A percentile compares a stretch with the other conserved stretches of the same genome.
phyloP scores from a whole-genome alignment of 2,888 invertebrate species.

The Phyllotreta cruciferae region DNA sequence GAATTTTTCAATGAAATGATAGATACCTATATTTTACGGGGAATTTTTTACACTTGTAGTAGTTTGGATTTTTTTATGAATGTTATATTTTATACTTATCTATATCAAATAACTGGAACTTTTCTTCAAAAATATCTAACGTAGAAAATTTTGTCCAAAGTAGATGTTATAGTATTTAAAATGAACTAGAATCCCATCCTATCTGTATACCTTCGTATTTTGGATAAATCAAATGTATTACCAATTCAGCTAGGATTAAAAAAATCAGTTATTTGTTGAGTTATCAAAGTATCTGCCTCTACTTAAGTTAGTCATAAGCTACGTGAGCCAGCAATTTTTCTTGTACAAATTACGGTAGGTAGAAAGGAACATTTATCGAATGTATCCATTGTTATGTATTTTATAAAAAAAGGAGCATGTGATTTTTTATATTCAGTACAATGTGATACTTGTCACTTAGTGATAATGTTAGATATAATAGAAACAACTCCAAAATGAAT shows the following conservation, averaged over 20 bases:
- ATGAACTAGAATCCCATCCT: no score
- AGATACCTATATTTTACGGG: no score
- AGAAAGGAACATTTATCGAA: constrained; percentile 16
- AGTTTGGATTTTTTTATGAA: no score
- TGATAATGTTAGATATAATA: constrained; percentile 16
- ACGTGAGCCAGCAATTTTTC: constrained; percentile 6
- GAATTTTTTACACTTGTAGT: no score
- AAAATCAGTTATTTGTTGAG: constrained; percentile 4
- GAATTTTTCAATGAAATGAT: no score
- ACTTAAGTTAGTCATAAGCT: constrained; percentile 7
- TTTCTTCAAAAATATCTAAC: no score
- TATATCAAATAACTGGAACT: no score
- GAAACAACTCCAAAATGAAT: constrained; percentile 10
- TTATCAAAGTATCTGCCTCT: constrained; percentile 1
- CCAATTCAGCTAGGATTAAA: background rate
- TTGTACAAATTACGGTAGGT: constrained; percentile 14
- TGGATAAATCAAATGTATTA: no score
- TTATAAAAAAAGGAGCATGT: constrained; percentile 39
- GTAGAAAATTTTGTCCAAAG: no score
- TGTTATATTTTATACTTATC: no score
- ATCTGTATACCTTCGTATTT: no score
- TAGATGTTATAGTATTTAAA: no score
- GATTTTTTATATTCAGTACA: constrained; percentile 37
- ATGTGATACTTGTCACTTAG: constrained; percentile 42
- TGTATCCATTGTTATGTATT: constrained; percentile 36